Evolutionary conservation across 2,113 vertebrate genomes (phyloP).

Genomic region (Falco punctatus): DNA sequence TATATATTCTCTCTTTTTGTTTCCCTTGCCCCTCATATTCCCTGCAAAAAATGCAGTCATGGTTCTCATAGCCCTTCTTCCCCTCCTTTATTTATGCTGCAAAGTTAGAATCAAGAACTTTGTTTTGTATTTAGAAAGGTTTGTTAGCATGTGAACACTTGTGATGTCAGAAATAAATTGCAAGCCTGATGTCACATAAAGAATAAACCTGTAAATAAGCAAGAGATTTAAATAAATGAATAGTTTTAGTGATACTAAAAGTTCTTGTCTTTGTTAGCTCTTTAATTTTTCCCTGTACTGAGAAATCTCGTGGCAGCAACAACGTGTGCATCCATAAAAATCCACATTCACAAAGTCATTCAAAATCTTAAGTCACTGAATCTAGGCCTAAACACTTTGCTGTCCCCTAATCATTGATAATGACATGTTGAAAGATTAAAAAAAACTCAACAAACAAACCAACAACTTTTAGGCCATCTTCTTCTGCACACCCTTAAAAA

Average conservation of each 20-base stretch:
- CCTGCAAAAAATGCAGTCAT: neutral
- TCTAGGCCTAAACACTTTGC: neutral
- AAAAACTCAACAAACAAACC: neutral
- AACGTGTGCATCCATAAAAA: neutral
- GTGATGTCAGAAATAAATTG: neutral
- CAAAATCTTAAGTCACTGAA: neutral
- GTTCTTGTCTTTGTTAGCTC: neutral
- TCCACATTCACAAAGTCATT: neutral
- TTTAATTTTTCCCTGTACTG: neutral
- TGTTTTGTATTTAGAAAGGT: neutral
- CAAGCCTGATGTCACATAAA: neutral
- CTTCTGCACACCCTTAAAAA: neutral
- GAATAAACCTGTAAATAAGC: neutral
- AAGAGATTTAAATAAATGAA: neutral
- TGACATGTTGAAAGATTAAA: neutral
- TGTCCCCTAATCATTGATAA: neutral
- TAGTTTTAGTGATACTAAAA: neutral
- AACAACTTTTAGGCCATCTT: neutral
- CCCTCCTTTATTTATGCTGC: neutral
- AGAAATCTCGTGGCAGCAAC: neutral
- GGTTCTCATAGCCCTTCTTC: neutral
- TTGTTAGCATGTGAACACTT: neutral
- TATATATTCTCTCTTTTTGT: neutral
- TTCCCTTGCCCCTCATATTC: accelerated
- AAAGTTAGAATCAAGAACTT: neutral